Evolutionary conservation across 1,140 invertebrate genomes (phyloP).

Genomic region (Harpegnathos saltator): DNA sequence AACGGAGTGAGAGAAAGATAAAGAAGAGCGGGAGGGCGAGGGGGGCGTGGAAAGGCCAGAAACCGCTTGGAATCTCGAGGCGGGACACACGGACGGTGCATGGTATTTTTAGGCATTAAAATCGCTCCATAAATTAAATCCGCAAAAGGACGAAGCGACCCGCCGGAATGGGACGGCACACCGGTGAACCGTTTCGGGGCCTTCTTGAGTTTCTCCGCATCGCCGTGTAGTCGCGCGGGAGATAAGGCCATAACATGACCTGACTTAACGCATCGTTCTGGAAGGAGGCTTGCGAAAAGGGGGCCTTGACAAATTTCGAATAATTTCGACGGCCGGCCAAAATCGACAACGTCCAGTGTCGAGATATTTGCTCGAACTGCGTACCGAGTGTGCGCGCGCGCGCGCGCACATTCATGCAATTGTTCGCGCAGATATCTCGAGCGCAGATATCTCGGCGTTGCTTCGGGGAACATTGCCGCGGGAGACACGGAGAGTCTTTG

Average conservation of each 20-base stretch:
- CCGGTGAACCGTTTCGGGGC: constrained; percentile 73
- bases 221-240: constrained; percentile 69
- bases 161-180: constrained; percentile 75
- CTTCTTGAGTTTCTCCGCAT: constrained; percentile 78
- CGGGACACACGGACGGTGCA: constrained; percentile 71
- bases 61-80: constrained; percentile 78
- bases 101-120: constrained; percentile 83
- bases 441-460: neutral
- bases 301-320: constrained; percentile 41
- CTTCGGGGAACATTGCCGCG: neutral
- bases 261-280: constrained; percentile 80
- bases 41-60: constrained; percentile 59
- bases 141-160: constrained; percentile 77
- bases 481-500: neutral
- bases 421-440: constrained; percentile 28
- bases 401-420: no score
- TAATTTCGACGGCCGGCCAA: constrained; percentile 35
- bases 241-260: constrained; percentile 83
- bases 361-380: constrained; percentile 45
- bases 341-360: constrained; percentile 22
- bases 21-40: constrained; percentile 8
- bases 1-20: neutral
- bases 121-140: constrained; percentile 83
- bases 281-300: constrained; percentile 47
- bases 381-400: neutral